Evolutionary conservation across 2,797 vertebrate genomes (phyloP).

Genomic region (Xiphorhynchus erythropygius): DNA sequence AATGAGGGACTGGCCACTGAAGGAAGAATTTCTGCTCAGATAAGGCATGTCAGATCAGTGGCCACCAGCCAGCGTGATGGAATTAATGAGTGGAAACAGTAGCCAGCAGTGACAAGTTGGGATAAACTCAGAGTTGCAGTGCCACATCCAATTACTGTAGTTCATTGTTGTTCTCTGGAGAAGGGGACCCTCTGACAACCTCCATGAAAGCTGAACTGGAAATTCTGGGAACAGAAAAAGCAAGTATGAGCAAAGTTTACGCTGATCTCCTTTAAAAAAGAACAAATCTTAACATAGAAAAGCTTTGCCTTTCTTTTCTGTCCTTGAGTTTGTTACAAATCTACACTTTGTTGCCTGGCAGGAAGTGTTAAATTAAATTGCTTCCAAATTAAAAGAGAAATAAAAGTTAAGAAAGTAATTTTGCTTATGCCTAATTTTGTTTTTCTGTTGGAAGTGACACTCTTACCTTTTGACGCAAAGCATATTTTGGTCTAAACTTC

Average conservation of each 20-base stretch:
- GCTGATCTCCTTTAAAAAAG: neutral
- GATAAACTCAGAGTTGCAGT: constrained; percentile 32
- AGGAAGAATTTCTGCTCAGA: constrained; percentile 7
- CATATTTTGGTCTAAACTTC: constrained; percentile 39
- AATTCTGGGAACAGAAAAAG: neutral
- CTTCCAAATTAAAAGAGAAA: constrained; percentile 7
- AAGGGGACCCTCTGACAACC: constrained; percentile 1
- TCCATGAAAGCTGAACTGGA: constrained; percentile 17
- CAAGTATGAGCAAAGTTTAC: neutral
- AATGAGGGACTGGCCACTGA: neutral
- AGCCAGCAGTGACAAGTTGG: constrained; percentile 36
- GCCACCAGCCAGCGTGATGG: constrained; percentile 35
- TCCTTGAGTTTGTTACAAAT: neutral
- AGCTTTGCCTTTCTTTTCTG: neutral
- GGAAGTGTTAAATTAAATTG: constrained; percentile 21
- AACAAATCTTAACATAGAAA: neutral
- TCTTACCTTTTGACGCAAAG: neutral
- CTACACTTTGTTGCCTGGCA: neutral
- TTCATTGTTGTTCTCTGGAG: constrained; percentile 22
- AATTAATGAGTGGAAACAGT: constrained; percentile 55
- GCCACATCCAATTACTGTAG: constrained; percentile 47
- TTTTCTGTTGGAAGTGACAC: neutral
- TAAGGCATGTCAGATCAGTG: constrained; percentile 34
- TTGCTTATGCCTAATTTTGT: neutral
- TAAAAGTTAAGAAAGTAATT: neutral